Evolutionary conservation across 2,797 vertebrate species (phyloP).

Genomic region (Pseudocheirus occidentalis): DNA sequence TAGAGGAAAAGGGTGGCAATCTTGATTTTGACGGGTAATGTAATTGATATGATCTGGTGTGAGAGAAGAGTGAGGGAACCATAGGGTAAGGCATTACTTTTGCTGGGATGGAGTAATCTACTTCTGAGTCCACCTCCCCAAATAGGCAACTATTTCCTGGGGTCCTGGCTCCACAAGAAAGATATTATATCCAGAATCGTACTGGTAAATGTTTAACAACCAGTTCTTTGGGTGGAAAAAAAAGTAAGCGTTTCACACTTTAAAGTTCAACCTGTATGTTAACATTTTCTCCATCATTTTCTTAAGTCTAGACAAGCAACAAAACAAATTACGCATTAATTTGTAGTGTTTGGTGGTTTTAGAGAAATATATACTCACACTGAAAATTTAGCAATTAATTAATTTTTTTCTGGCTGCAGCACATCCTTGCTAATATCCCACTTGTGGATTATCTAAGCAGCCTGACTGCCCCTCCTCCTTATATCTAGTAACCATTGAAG

Average conservation of each 20-base stretch:
- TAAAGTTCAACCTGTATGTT: neutral
- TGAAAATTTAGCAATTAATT: neutral
- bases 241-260: neutral
- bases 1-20: neutral
- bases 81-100: neutral
- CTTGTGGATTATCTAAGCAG: neutral
- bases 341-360: neutral
- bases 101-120: neutral
- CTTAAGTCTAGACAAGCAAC: neutral
- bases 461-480: neutral
- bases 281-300: neutral
- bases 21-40: neutral
- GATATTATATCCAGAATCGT: neutral
- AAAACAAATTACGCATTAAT: neutral
- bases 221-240: neutral
- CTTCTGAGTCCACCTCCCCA: neutral
- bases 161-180: neutral
- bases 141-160: neutral
- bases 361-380: neutral
- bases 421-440: neutral
- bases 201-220: neutral
- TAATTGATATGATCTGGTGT: neutral
- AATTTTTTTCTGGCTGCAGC: neutral
- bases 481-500: neutral
- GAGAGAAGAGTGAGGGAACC: neutral